Evolutionary conservation across 2,113 vertebrate genomes (phyloP), one percentile per base, ranked within the genome.

Genomic region (Emberiza fucata): DNA sequence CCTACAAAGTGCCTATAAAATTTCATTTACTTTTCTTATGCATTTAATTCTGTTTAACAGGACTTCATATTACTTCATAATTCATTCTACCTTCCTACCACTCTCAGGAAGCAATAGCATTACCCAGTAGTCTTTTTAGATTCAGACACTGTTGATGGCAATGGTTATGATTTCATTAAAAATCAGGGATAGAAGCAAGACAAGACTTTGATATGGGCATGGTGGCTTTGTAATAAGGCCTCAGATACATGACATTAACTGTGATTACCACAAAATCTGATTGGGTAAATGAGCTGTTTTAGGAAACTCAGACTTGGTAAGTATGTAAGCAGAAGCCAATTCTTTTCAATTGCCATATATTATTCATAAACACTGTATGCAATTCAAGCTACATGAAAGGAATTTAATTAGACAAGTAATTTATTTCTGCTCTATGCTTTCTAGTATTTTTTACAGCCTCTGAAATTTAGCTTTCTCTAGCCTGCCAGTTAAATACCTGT

Each of bases 331-430:
- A 84, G 42, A 80, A 95, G 63, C 86, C 29, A 91, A 4, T 94
- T 96, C 61, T 66, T 90, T 87, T 70, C 66, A 82, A 70, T 93
- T 95, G 73, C 48, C 76, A 9, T 68, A 72, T 77, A 63, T 85
- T 93, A 89, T 80, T 93, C 54, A 88, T 92, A 90, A 91, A 54
- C 73, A 71, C 50, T 47, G 39, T 66, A 76, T 72, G 35, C 78
- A 89, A 57, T 80, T 90, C 33, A 72, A 77, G 33, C 27, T 80
- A 65, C 42, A 10, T 28, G 31, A 85, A 63, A 59, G 22, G 75
- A 80, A 88, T 87, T 78, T 80, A 95, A 82, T 95, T 91, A 76
- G 80, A 86, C 22, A 44, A 81, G 31, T 88, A 51, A 89, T 47
- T 60, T 48, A 60, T 72, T 92, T 75, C 54, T 85, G 24, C 22